Conservation (phyloP, 2,113 vertebrate genomes). For the Accipiter cooperii region DNA sequence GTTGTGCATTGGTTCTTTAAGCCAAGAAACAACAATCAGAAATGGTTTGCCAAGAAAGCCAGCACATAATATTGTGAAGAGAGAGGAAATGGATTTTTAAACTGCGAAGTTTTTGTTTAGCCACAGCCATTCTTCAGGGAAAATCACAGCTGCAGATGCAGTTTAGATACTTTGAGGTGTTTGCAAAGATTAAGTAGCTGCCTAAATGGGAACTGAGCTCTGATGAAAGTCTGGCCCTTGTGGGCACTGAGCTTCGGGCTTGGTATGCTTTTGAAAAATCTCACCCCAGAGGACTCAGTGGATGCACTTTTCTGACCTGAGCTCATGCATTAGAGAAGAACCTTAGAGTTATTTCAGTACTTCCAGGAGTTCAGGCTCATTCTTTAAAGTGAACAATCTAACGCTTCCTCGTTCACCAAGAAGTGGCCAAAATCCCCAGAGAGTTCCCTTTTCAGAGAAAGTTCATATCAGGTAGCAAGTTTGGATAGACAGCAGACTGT, state of each 20-base stretch:
- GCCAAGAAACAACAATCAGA: not conserved
- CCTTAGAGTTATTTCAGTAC: slow-evolving; percentile 10
- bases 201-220: slow-evolving; percentile 6
- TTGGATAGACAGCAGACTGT: not conserved
- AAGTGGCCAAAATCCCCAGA: not conserved
- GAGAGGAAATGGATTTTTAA: not conserved
- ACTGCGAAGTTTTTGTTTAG: not conserved
- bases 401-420: not conserved
- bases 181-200: slow-evolving; percentile 52
- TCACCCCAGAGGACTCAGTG: not conserved
- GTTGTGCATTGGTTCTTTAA: not conserved
- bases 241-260: not conserved
- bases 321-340: slow-evolving; percentile 4
- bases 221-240: slow-evolving; percentile 23
- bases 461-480: not conserved
- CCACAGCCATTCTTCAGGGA: slow-evolving; percentile 8
- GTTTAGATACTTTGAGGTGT: slow-evolving; percentile 26
- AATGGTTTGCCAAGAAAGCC: not conserved
- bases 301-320: slow-evolving; percentile 36
- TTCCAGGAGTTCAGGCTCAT: slow-evolving; percentile 1
- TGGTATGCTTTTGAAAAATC: slow-evolving; percentile 27
- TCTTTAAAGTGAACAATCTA: not conserved
- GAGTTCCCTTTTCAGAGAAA: not conserved
- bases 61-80: not conserved
- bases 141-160: not conserved